Conservation (phyloP, 2,797 vertebrate species). For the Sciurus carolinensis region DNA sequence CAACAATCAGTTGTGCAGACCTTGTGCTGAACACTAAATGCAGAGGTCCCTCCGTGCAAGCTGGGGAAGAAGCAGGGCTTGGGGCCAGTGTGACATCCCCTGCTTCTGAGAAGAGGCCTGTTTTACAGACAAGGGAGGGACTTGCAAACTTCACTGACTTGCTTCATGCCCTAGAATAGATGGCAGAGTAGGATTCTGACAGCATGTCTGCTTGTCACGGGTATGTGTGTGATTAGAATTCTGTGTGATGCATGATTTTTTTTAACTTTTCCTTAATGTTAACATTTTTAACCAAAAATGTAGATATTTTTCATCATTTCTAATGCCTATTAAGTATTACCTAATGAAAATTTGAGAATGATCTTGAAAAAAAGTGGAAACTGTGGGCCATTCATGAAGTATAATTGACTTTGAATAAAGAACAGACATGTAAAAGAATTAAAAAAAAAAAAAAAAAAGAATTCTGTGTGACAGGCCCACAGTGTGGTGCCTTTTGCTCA, state of each 20-base stretch:
- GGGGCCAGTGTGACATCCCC: not conserved
- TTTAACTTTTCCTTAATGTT: constrained; percentile 32
- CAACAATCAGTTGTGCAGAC: not conserved
- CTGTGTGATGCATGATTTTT: constrained; percentile 16
- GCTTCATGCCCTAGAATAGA: not conserved
- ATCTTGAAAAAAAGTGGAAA: constrained; percentile 54
- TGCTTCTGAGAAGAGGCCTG: not conserved
- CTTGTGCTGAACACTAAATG: not conserved
- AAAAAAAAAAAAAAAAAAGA: too few species aligned
- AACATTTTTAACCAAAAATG: constrained; percentile 43
- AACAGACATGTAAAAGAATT: constrained; percentile 22
- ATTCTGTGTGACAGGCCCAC: not conserved
- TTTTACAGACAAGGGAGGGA: not conserved
- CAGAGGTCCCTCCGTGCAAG: not conserved
- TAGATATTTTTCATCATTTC: constrained; percentile 41
- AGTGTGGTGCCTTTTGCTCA: not conserved
- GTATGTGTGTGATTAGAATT: not conserved
- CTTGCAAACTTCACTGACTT: not conserved
- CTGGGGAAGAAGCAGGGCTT: not conserved
- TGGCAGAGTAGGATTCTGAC: not conserved
- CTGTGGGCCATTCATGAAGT: not conserved
- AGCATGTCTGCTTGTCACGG: not conserved
- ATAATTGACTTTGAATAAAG: constrained; percentile 55
- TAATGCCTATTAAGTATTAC: not conserved
- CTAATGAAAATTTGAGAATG: constrained; percentile 49